Percentiles rank a stretch among this genome's conserved stretches.
These are phyloP conservation scores for Epinephelus lanceolatus DNA, from an alignment of 2,113 vertebrate species.

Conservation along the genomic window DNA sequence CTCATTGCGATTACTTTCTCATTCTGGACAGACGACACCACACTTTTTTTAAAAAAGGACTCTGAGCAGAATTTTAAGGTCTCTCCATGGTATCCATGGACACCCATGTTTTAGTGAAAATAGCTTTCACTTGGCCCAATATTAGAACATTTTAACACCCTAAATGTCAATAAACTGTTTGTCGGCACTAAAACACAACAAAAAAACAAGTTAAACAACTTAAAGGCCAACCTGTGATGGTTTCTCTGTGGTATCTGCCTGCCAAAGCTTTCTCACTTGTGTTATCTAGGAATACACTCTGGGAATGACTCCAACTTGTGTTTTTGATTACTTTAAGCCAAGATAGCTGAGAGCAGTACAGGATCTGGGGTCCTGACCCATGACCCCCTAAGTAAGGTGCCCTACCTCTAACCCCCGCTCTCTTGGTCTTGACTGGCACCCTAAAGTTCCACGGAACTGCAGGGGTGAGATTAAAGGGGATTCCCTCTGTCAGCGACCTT, in stretches of 20 bases:
- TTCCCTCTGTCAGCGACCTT: conserved; percentile 49
- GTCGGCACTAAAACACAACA: background rate
- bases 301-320: conserved; percentile 39
- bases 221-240: background rate
- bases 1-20: conserved; percentile 22
- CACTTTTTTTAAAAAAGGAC: background rate
- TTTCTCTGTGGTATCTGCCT: background rate
- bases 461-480: conserved; percentile 57
- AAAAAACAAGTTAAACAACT: background rate
- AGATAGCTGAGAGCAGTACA: conserved; percentile 18
- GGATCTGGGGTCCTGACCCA: conserved; percentile 23
- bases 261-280: conserved; percentile 26
- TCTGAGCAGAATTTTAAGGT: background rate
- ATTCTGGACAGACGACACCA: background rate
- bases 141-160: background rate
- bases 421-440: conserved; percentile 36
- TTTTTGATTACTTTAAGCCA: conserved; percentile 54
- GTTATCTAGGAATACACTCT: conserved; percentile 18
- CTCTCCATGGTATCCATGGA: conserved; percentile 12
- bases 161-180: conserved; percentile 13
- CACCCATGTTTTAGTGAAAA: conserved; percentile 25
- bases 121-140: conserved; percentile 8
- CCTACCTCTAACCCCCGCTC: conserved; percentile 46
- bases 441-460: conserved; percentile 24
- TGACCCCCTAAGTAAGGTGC: conserved; percentile 32